Evolutionary conservation across 2,113 vertebrate species (phyloP), one percentile per base, ranked within the genome.

Genomic region (Casuarius casuarius): DNA sequence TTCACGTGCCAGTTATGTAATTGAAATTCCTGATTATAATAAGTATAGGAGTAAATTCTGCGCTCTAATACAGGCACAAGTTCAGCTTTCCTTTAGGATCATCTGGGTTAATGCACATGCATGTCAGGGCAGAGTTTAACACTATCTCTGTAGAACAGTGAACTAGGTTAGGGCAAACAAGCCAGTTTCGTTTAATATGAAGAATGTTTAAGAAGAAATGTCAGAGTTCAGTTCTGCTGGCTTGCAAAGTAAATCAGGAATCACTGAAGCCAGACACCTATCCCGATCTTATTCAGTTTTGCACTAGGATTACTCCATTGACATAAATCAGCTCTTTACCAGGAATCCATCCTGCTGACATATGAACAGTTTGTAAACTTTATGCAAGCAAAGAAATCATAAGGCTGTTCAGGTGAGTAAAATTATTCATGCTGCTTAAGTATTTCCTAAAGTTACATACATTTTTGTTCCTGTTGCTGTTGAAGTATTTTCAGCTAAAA

Each of bases 261-360:
- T 63, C 68, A 77, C 78, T 7, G 8, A 80, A 95, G 82, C 59
- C 82, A 75, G 65, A 90, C 78, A 90, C 80, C 84, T 95, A 92
- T 44, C 44, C 71, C 28, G 84, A 80, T 92, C 78, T 93, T 88
- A 87, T 48, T 94, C 51, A 1, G 72, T 86, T 83, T 88, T 95
- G 79, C 3, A 2, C 35, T 90, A 86, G 63, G 89, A 90, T 87
- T 95, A 75, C 42, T 80, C 40, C 38, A 49, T 38, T 38, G 72
- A 96, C 85, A 96, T 91, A 92, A 95, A 90, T 94, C 63, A 71
- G 17, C 66, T 88, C 48, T 95, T 95, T 84, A 93, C 85, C 61
- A 88, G 81, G 67, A 85, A 94, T 38, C 26, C 35, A 71, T 21
- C 12, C 52, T 80, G 29, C 75, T 84, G 87, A 86, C 82, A 83